These are phyloP conservation scores for Trisateles emortualis DNA, from an alignment of 2,888 invertebrate genomes.

Conservation along the genomic window DNA sequence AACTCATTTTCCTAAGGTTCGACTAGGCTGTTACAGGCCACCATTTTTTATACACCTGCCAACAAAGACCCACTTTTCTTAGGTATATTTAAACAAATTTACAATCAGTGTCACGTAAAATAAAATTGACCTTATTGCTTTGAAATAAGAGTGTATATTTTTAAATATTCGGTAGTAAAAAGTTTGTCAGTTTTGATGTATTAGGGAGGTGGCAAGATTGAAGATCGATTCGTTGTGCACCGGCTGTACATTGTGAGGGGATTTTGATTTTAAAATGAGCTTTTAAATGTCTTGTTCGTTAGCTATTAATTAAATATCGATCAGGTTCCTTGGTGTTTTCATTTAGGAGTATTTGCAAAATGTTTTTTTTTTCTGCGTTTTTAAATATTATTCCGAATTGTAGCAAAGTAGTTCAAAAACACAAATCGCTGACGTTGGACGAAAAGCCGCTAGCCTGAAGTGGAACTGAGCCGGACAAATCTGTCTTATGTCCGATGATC, in stretches of 20 bases:
- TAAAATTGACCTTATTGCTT: conserved; percentile 15
- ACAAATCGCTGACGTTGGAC: no score
- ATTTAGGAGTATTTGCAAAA: background rate
- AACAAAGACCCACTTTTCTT: conserved; percentile 63
- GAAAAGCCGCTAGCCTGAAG: no score
- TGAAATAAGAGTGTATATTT: conserved; percentile 10
- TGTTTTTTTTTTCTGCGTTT: no score
- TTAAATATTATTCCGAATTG: no score
- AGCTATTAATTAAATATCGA: conserved; percentile 39
- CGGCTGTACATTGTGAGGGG: conserved; percentile 36
- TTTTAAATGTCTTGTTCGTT: conserved; percentile 28
- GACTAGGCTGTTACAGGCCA: conserved; percentile 55
- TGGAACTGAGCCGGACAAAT: no score
- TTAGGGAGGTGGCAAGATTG: conserved; percentile 47
- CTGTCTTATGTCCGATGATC: no score
- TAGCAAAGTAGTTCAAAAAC: no score
- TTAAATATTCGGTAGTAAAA: conserved; percentile 8
- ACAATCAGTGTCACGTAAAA: background rate
- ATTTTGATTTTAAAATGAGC: conserved; percentile 49
- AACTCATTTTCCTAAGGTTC: conserved; percentile 52
- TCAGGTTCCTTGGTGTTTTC: background rate
- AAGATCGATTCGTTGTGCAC: conserved; percentile 49
- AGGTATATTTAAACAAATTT: conserved; percentile 49
- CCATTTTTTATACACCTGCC: conserved; percentile 71
- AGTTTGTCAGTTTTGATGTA: conserved; percentile 44